Base-by-base conservation (phyloP, 2,888 invertebrate genomes). In the Dasysyrphus tricinctus region DNA sequence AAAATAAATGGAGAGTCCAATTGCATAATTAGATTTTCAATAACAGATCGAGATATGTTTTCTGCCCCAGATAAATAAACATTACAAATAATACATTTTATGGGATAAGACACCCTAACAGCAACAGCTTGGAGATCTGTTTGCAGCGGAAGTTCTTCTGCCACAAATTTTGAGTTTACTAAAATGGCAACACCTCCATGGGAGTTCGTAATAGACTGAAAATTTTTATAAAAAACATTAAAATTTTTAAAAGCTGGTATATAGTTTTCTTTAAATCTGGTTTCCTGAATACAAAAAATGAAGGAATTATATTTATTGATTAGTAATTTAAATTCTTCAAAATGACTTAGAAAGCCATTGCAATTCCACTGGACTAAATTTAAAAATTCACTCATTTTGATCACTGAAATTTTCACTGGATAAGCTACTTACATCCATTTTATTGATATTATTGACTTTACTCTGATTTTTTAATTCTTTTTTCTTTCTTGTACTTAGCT, bases 261-360 rank as follows among this genome's bases (percentile, higher is more conserved):
- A 42, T 61, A 44, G 44, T 61, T 61, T n/a, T n/a, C n/a, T n/a
- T n/a, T n/a, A n/a, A n/a, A n/a, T n/a, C n/a, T n/a, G n/a, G n/a
- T n/a, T n/a, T 61, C 61, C 39, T 61, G 61, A 61, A 42, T 61
- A 42, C 44, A 24, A 29, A 29, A 44, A 14, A 61, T 24, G 19
- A 7, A 61, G 7, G 61, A 61, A 9, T 44, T 61, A 61, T 61
- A 61, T 61, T 42, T 61, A 29, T 29, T 24, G 8, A 44, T 6
- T 39, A 61, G 12, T 24, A 61, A 44, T 61, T 44, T 19, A 44
- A 61, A 61, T 61, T 61, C 61, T 24, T 61, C 37, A 12, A 61
- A 19, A 47, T 29, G 51, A 24, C 24, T 51, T 2, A 51, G 19
- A 9, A 51, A 51, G 11, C 51, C 51, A 51, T 51, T 51, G 8